These are phyloP conservation scores for Rhadina sibilatrix DNA, from an alignment of 2,113 vertebrate species.

Conservation along the genomic window DNA sequence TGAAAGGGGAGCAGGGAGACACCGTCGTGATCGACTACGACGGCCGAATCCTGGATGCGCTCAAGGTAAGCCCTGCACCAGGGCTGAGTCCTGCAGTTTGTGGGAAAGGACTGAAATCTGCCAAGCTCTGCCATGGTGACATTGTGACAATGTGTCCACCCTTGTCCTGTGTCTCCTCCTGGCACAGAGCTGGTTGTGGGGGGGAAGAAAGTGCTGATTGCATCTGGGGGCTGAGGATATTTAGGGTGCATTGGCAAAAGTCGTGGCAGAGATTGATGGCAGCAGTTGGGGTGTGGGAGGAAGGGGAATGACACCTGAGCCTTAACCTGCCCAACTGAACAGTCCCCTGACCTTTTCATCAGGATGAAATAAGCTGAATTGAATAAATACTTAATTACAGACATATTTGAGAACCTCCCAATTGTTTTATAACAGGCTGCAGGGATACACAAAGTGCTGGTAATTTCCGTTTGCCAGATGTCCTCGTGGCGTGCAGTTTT, in stretches of 20 bases:
- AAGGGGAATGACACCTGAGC: rapidly evolving
- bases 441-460: conserved; percentile 59
- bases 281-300: background rate
- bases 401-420: conserved; percentile 9
- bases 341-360: background rate
- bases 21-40: conserved; percentile 90
- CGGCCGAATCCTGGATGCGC: conserved; percentile 86
- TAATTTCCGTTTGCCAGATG: conserved; percentile 8
- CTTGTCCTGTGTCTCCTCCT: background rate
- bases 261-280: rapidly evolving
- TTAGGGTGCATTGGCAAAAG: background rate
- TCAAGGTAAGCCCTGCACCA: conserved; percentile 75
- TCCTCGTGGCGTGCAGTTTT: background rate
- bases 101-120: background rate
- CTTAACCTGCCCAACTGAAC: background rate
- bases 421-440: conserved; percentile 65
- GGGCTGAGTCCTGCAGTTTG: rapidly evolving
- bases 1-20: conserved; percentile 81
- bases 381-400: background rate
- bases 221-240: background rate
- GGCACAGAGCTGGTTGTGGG: background rate
- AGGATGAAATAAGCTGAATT: background rate
- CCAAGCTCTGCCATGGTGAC: rapidly evolving
- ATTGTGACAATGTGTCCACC: rapidly evolving
- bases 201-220: background rate